Base-by-base conservation (phyloP, 1,140 invertebrate genomes). In the Anastatus disparis region DNA sequence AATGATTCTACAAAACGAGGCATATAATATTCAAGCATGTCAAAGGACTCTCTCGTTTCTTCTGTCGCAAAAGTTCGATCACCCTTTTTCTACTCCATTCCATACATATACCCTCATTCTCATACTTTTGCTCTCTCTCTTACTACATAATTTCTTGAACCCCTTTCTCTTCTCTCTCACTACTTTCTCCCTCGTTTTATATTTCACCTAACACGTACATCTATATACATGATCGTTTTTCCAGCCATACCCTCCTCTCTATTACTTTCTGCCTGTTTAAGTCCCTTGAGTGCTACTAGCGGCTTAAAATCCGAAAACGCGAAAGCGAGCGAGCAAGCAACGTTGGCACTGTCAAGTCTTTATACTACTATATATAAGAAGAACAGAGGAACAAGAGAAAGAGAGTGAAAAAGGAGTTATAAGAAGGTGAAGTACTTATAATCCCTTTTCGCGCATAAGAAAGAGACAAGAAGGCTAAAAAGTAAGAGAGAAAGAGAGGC, bases 241-340 rank as follows among this genome's bases (percentile, higher is more conserved):
- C 29, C 58, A 35, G 24, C 40, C 50, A 24, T 50, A 13, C 29
- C 38, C 44, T 62, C 64, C 42, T 46, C 27, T n/a, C n/a, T n/a
- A n/a, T n/a, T n/a, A n/a, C n/a, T n/a, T n/a, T n/a, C n/a, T n/a
- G n/a, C 53, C 70, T 75, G 75, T 78, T 77, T 75, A 77, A 76
- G 77, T 77, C 70, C 65, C 70, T 59, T 62, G 74, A 70, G 58
- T 70, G 35, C 46, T 48, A 62, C 67, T 62, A 61, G 48, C 58
- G 58, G 67, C 58, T 70, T 70, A 62, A 70, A 70, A 70, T 70
- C 58, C 58, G 48, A 70, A 62, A 70, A 42, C 38, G 22, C 56
- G 40, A 38, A 3, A 31, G 40, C 31, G 17, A n/a, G n/a, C n/a
- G n/a, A n/a, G n/a, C n/a, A n/a, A n/a, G n/a, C n/a, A n/a, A n/a